Percentiles rank a stretch among this genome's conserved stretches.
These are phyloP conservation scores for Drosophila nr. perissopoda DNA, from an alignment of 2,888 invertebrate species.

Conservation along the genomic window DNA sequence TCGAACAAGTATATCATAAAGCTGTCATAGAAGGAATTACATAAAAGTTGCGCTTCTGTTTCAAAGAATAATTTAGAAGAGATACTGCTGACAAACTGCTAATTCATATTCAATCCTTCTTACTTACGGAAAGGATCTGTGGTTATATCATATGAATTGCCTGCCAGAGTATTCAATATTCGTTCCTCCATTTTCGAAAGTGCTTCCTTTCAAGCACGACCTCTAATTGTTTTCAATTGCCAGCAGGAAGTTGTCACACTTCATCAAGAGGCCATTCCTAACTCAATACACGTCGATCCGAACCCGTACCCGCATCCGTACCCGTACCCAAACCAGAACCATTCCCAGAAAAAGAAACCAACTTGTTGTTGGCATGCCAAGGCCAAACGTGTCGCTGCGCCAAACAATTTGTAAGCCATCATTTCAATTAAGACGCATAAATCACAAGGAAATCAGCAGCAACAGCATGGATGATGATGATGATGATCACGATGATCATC, in stretches of 20 bases:
- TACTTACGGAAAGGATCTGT: neutral
- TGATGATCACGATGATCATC: slow-evolving; percentile 6
- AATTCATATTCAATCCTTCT: neutral
- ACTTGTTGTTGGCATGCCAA: slow-evolving; percentile 43
- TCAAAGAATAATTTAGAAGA: neutral
- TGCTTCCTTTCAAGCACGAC: neutral
- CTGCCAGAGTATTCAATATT: neutral
- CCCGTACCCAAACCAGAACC: neutral
- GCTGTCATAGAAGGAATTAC: neutral
- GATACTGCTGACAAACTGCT: neutral
- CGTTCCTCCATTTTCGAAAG: neutral
- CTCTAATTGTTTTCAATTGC: slow-evolving; percentile 22
- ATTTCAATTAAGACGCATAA: slow-evolving; percentile 81
- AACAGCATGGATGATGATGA: slow-evolving; percentile 34
- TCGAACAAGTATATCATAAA: neutral
- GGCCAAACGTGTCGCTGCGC: slow-evolving; percentile 49
- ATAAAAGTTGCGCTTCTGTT: neutral
- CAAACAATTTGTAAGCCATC: slow-evolving; percentile 80
- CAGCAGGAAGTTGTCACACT: slow-evolving; percentile 54
- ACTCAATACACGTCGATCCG: slow-evolving; percentile 33
- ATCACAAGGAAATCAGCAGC: slow-evolving; percentile 73
- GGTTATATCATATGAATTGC: neutral
- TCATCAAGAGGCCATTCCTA: slow-evolving; percentile 16
- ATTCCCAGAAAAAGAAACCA: slow-evolving; percentile 42
- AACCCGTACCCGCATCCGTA: neutral